phyloP scores from a whole-genome alignment of 2,888 invertebrate species.

The Agelastica alni region DNA sequence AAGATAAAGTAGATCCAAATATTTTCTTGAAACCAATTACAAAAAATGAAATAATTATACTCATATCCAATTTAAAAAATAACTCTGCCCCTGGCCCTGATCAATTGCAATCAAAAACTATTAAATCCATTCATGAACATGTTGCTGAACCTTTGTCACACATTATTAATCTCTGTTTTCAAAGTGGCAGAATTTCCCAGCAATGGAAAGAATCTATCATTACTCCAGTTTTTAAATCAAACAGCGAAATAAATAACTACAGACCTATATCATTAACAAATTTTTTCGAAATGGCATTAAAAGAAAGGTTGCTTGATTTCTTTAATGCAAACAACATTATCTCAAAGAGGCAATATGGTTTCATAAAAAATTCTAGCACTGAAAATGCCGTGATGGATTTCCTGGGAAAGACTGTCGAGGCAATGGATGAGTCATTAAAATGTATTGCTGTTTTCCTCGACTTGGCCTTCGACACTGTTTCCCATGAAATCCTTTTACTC shows the following conservation, averaged over 20 bases:
- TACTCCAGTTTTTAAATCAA: too few relatives aligned
- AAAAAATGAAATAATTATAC: conserved; percentile 3
- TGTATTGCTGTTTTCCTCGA: too few relatives aligned
- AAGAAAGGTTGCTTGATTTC: neutral
- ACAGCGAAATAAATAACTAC: too few relatives aligned
- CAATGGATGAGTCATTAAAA: too few relatives aligned
- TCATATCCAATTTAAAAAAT: conserved; percentile 16
- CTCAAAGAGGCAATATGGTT: too few relatives aligned
- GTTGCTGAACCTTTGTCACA: conserved; percentile 10
- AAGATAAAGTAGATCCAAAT: neutral
- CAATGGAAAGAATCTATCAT: too few relatives aligned
- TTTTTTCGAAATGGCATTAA: neutral
- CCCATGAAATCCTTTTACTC: too few relatives aligned
- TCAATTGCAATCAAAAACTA: conserved; percentile 4
- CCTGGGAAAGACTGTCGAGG: too few relatives aligned
- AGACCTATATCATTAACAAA: neutral
- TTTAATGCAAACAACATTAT: too few relatives aligned
- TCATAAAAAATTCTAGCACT: too few relatives aligned
- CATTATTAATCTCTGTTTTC: conserved; percentile 13
- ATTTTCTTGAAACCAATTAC: neutral
- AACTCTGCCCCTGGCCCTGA: conserved; percentile 13
- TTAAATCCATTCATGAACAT: conserved; percentile 14
- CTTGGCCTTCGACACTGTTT: too few relatives aligned
- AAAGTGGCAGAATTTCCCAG: conserved; percentile 13
- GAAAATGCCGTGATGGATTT: too few relatives aligned